Base-by-base conservation (phyloP, 2,888 invertebrate species). In the Spisula subtruncata region DNA sequence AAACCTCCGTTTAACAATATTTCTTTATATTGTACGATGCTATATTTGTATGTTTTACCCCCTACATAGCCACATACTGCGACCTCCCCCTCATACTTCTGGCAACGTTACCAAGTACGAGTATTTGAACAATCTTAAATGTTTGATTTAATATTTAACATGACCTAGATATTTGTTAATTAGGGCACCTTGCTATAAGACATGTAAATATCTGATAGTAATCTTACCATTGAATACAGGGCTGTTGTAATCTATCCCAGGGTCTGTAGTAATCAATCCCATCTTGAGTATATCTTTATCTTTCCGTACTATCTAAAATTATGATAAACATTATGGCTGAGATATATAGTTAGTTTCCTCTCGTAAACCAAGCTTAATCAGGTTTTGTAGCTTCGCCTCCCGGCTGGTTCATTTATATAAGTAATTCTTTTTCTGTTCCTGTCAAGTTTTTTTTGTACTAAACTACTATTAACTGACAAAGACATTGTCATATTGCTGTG, bases 291-390 rank as follows among this genome's bases (percentile, higher is more conserved):
- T 51, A 51, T 16, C 25, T n/a, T 66, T 25, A 66, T 66, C 60
- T 66, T 25, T 20, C 18, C 0, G 0, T 66, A 66, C 60, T 66
- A 66, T 66, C 60, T 66, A n/a, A 66, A 66, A 12, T 25, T 66
- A 25, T 66, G 60, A n/a, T 66, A 66, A 25, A 66, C 60, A 20
- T 25, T 10, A 25, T 25, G 10, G 41, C 41, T 5, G 60, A 66
- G 60, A 66, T 25, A 66, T 66, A 1, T 25, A 66, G 60, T 66
- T 10, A 56, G 18, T 66, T 66, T 66, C 25, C 25, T 1, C 6
- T n/a, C 60, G n/a, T 66, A 66, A 66, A 66, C 60, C 60, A 66
- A 25, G 4, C n/a, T 66, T 66, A 66, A 66, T n/a, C 60, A 66
- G 25, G 4, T 66, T 66, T 60, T 66, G 25, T 10, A 66, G 60